Evolutionary conservation across 2,888 invertebrate genomes (phyloP), one percentile per base, ranked within the genome.

Genomic region (Brachypterus glaber): DNA sequence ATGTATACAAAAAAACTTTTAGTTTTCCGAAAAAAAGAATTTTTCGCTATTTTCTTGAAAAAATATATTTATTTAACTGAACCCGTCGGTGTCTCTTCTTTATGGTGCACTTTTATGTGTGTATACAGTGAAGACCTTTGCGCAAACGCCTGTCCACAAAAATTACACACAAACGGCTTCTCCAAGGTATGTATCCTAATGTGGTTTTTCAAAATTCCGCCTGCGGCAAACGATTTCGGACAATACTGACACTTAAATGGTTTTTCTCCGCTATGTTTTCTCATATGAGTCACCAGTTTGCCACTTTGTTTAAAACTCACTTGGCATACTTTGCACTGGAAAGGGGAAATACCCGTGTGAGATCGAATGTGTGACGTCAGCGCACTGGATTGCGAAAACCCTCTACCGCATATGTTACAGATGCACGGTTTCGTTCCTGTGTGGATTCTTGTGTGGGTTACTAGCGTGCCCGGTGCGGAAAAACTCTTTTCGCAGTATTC

Each of bases 111-210:
- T 9, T 21, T 21, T 9, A 21, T 21, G 21, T 21, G 21, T 21
- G 21, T 21, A 21, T 21, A 7, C 9, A 21, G 9, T 21, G 21
- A 7, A 21, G 7, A 5, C 9, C 9, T 21, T 21, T 21, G 21
- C 5, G 21, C 21, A 21, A 21, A 21, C 9, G 21, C 21, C 9
- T 21, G 21, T 7, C 21, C 9, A 9, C 21, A 21, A 7, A 21
- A 7, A 9, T 5, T 21, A 21, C 21, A 21, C 7, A 9, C 44
- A 36, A 55, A 59, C 0, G 58, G 61, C 37, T 49, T 44, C 42
- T 58, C 57, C 1, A 59, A 60, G 7, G 60, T 59, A 46, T 63
- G 63, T 2, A 55, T 61, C 30, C 60, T 42, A 14, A 57, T 53
- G 35, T 63, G 62, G 29, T 54, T 58, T 30, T 54, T 57, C 30